Evolutionary conservation across 1,140 invertebrate species (phyloP), one percentile per base, ranked within the genome.

Genomic region (Drosophila ficusphila): DNA sequence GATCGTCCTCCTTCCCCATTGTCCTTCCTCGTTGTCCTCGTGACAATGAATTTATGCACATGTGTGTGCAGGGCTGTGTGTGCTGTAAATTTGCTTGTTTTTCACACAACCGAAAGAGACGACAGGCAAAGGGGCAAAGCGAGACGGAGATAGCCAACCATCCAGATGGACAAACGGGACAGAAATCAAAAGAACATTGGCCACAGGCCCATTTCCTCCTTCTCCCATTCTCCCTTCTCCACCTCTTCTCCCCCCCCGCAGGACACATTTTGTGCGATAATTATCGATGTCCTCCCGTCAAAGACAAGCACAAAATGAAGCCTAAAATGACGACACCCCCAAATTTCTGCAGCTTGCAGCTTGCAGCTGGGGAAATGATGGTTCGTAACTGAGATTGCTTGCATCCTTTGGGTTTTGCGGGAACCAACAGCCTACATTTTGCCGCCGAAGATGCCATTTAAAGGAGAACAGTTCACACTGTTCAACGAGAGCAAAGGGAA

Each of bases 21-120:
- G n/a, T n/a, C n/a, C n/a, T n/a, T n/a, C n/a, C 12, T 52, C 36
- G 29, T 33, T 33, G 68, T 70, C 65, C 52, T 60, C 51, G 58
- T 86, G 56, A 83, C 81, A 83, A 83, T 83, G 79, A 83, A 83
- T 83, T 83, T 83, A 83, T 83, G 81, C 79, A 79, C 71, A 86
- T 49, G 42, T 60, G 42, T 60, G 29, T 85, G 57, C 46, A 36
- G 62, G 62, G 31, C 57, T 70, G 65, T 70, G 54, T 71, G 67
- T 36, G 46, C 46, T 72, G 69, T 72, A 72, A 72, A 72, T 72
- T 52, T 72, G 38, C 69, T 73, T 73, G 69, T 73, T 73, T 73
- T 60, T 73, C 48, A 57, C 65, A 70, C 49, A 16, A 4, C 18
- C 1, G 41, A 62, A 12, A 21, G 61, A 3, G 9, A 41, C 7